These are phyloP conservation scores for Oxycera nigricornis DNA, from an alignment of 2,888 invertebrate species.

Conservation along the genomic window DNA sequence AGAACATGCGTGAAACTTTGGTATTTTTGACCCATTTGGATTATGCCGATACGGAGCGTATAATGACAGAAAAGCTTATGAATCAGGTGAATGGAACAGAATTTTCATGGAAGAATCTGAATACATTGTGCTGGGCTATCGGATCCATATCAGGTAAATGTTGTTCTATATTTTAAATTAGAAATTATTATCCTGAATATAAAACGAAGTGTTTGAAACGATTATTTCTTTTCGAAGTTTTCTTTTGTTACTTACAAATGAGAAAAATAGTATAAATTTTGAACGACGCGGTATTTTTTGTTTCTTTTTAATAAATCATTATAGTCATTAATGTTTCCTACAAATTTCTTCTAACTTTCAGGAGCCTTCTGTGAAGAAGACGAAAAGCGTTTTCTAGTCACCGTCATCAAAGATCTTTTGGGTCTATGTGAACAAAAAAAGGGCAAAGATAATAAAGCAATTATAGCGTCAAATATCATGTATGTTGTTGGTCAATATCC, in stretches of 20 bases:
- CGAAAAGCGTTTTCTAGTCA: constrained; percentile 97
- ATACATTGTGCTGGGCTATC: constrained; percentile 99
- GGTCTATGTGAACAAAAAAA: constrained; percentile 98
- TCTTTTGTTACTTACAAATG: too few relatives aligned
- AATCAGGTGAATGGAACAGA: constrained; percentile 98
- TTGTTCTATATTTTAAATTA: background rate
- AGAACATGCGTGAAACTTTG: constrained; percentile 97
- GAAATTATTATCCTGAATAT: background rate
- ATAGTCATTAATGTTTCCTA: too few relatives aligned
- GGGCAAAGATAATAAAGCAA: constrained; percentile 98
- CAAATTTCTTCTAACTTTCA: too few relatives aligned
- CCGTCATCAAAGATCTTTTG: constrained; percentile 96
- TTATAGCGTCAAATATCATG: constrained; percentile 99
- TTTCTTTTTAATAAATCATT: too few relatives aligned
- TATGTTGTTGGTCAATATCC: constrained; percentile 99
- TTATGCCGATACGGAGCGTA: constrained; percentile 95
- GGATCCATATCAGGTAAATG: constrained; percentile 90
- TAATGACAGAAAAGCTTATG: constrained; percentile 98
- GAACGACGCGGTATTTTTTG: too few relatives aligned
- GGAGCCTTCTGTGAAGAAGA: constrained; percentile 98
- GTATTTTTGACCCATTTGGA: constrained; percentile 99
- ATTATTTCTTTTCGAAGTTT: background rate
- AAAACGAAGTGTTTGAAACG: background rate
- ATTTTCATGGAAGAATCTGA: constrained; percentile 99
- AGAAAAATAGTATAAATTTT: too few relatives aligned